Percentiles rank a stretch among this genome's conserved stretches.
phyloP scores from a whole-genome alignment of 1,140 invertebrate species.

The Wiebesia pumilae region DNA sequence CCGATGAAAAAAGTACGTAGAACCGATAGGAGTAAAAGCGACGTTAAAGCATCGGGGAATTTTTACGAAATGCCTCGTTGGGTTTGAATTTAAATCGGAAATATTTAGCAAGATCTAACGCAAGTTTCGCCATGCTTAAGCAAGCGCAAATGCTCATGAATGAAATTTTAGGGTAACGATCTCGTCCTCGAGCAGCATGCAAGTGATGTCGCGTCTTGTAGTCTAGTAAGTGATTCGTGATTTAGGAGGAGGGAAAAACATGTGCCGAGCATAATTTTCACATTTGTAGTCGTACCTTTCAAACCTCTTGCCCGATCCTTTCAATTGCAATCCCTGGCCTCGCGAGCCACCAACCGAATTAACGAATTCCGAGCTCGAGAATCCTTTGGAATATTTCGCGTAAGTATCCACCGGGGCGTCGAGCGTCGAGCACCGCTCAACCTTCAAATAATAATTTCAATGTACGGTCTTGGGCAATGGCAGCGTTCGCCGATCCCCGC shows the following conservation, averaged over 20 bases:
- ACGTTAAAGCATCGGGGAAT: background rate
- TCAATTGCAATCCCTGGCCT: background rate
- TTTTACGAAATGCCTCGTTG: background rate
- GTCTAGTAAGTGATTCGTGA: background rate
- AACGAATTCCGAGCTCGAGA: background rate
- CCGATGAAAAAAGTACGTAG: background rate
- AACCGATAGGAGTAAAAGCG: background rate
- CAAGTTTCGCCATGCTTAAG: background rate
- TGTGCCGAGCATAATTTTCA: background rate
- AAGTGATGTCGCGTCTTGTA: background rate
- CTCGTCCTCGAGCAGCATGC: background rate
- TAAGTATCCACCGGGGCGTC: background rate
- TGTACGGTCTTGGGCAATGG: background rate
- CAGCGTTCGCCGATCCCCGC: background rate
- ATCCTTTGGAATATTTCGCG: background rate
- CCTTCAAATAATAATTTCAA: constrained; percentile 29
- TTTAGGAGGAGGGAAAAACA: background rate
- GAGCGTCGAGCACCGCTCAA: background rate
- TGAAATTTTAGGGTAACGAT: background rate
- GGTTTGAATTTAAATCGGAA: background rate
- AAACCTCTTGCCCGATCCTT: background rate
- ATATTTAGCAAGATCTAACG: background rate
- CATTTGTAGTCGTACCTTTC: background rate
- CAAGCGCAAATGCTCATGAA: background rate
- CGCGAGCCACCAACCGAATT: background rate